phyloP scores from a whole-genome alignment of 2,888 invertebrate species.

The Ctena decussata region DNA sequence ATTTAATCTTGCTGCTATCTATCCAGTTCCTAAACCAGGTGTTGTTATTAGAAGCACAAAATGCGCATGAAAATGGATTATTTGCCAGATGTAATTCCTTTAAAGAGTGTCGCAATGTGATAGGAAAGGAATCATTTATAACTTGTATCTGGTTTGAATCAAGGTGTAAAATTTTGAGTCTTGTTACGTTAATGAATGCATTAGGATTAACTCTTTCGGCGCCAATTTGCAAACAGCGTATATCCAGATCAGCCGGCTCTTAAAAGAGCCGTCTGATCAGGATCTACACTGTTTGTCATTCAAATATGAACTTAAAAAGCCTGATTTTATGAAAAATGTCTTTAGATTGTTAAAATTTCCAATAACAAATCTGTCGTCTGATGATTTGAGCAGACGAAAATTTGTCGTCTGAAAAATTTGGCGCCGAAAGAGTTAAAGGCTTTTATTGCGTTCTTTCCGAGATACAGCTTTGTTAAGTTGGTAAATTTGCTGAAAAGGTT shows the following conservation, averaged over 20 bases:
- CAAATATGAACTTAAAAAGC: too few species aligned
- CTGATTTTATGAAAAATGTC: too few species aligned
- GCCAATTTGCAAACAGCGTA: too few species aligned
- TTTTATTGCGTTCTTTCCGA: not conserved
- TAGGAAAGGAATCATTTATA: constrained; percentile 8
- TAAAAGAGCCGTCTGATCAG: too few species aligned
- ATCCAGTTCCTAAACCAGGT: constrained; percentile 25
- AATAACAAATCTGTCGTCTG: too few species aligned
- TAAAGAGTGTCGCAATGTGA: not conserved
- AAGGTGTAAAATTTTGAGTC: constrained; percentile 3
- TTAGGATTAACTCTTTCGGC: too few species aligned
- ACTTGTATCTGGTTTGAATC: constrained; percentile 5
- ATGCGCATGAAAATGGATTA: constrained; percentile 24
- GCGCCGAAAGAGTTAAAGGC: too few species aligned
- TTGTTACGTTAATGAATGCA: not conserved
- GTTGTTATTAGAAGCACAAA: not conserved
- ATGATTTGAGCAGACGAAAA: too few species aligned
- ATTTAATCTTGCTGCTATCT: not conserved
- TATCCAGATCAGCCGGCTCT: too few species aligned
- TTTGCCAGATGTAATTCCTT: not conserved
- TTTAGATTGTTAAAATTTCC: too few species aligned
- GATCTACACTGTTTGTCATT: too few species aligned
- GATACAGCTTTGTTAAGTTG: not conserved
- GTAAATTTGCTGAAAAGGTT: not conserved
- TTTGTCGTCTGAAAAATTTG: too few species aligned